phyloP scores from a whole-genome alignment of 2,888 invertebrate genomes.

The Athetis lepigone region DNA sequence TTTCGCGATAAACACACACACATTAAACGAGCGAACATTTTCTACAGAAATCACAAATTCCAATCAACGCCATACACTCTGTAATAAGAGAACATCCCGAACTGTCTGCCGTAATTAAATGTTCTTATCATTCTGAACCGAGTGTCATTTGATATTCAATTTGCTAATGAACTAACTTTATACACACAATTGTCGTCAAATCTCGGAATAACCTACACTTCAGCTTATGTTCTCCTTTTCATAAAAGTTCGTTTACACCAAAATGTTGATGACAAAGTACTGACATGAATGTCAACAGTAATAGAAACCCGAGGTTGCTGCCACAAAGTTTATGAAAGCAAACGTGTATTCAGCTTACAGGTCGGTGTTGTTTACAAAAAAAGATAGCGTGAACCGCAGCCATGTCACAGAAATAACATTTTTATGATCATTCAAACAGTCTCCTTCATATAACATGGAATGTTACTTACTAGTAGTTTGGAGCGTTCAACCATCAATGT shows the following conservation, averaged over 20 bases:
- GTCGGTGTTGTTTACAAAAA: slow-evolving; percentile 62
- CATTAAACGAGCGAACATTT: slow-evolving; percentile 70
- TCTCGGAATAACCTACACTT: neutral
- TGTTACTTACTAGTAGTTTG: slow-evolving; percentile 57
- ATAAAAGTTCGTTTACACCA: slow-evolving; percentile 22
- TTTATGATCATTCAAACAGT: slow-evolving; percentile 63
- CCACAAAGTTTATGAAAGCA: slow-evolving; percentile 48
- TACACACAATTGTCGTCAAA: neutral
- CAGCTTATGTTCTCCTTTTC: slow-evolving; percentile 7
- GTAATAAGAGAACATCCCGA: slow-evolving; percentile 39
- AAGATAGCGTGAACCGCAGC: slow-evolving; percentile 58
- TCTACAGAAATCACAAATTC: slow-evolving; percentile 78
- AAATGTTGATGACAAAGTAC: slow-evolving; percentile 39
- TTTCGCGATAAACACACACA: slow-evolving; percentile 71
- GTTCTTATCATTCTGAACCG: slow-evolving; percentile 30
- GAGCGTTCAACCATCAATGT: slow-evolving; percentile 59
- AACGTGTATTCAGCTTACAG: slow-evolving; percentile 54
- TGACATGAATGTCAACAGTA: slow-evolving; percentile 49
- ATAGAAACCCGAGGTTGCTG: slow-evolving; percentile 53
- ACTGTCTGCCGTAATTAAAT: slow-evolving; percentile 39
- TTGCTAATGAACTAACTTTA: slow-evolving; percentile 31
- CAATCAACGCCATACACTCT: slow-evolving; percentile 69
- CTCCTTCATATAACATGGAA: slow-evolving; percentile 63
- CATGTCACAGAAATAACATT: slow-evolving; percentile 67
- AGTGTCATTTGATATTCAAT: slow-evolving; percentile 35